Evolutionary conservation across 1,140 invertebrate species (phyloP), one percentile per base, ranked within the genome.

Genomic region (Heliothis subflexa): DNA sequence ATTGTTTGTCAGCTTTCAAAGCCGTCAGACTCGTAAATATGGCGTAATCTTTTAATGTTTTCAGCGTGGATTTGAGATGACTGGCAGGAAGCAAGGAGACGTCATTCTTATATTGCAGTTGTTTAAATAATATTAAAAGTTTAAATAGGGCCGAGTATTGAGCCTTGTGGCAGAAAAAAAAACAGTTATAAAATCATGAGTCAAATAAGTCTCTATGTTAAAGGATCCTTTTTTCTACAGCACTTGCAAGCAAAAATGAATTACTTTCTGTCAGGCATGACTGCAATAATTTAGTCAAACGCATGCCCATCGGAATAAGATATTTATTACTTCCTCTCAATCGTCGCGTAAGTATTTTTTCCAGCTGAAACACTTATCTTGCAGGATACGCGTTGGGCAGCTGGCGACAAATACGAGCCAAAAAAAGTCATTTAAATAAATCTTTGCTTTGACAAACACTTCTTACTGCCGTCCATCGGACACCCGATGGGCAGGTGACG

Each of bases 41-140:
- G 25, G 40, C n/a, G 47, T 75, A 62, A 75, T 75, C 73, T 75
- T 64, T 64, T 75, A 75, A 75, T 75, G 73, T 61, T 40, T 75
- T 62, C 73, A 75, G 18, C 55, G 21, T 61, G 57, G 18, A 28
- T 64, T 2, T 18, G 25, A 11, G 57, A 57, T 61, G 71, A 57
- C 55, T 74, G 18, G 40, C 72, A 50, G 57, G 55, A 75, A 11
- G 57, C 0, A 52, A 2, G 49, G 49, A 64, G 21, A 62, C 49
- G 47, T n/a, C n/a, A 62, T 50, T 62, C 33, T 40, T 40, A 5
- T 40, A 9, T 7, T 40, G 7, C 33, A 40, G 33, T 40, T 40
- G 33, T 40, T 40, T 40, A 40, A 40, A 40, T 9, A 40, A 40
- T 40, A 9, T 9, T 40, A 40, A 0, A 7, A 40, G 33, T 40